Base-by-base conservation (phyloP, 2,888 invertebrate genomes). In the Keiferia lycopersicella region DNA sequence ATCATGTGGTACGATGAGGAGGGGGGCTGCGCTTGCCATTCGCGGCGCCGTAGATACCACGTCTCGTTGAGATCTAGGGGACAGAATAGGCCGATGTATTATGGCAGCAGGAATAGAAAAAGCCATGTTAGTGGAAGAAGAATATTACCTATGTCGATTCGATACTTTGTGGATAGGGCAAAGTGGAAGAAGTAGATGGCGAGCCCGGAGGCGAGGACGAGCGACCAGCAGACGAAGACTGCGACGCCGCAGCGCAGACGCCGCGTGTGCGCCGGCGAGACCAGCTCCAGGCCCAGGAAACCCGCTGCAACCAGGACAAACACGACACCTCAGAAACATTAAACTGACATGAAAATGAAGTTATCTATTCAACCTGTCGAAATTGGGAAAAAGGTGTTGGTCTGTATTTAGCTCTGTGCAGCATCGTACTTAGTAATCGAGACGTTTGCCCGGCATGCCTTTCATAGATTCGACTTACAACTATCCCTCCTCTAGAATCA, bases 171-270 rank as follows among this genome's bases (percentile, higher is more conserved):
- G 61, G 78, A 71, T 61, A 83, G 69, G 20, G 77, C 77, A 69
- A 78, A 74, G 69, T 77, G 73, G 73, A 85, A 69, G 68, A 88
- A 77, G 77, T 83, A 81, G 76, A 83, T 69, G 56, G 80, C 77
- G 61, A 90, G 80, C 41, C 78, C 83, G n/a, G 74, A 74, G 51
- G 83, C 82, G 20, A 88, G 83, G 41, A 87, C 69, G 65, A 88
- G 73, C 16, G 87, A 81, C 88, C 90, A 91, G 78, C 89, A 89
- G 68, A 88, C 84, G 80, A 86, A 90, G 68, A 91, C 87, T 1
- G 85, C 88, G 59, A 89, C 84, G 74, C 88, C 86, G 81, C 89
- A 89, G 65, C 90, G 87, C 30, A 87, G 77, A 38, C 79, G 76
- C 66, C 79, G 80, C 41, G 80, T 66, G 67, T 80, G 80, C 68